Base-by-base conservation (phyloP, 2,888 invertebrate species). In the Drosophila acutilabella region DNA sequence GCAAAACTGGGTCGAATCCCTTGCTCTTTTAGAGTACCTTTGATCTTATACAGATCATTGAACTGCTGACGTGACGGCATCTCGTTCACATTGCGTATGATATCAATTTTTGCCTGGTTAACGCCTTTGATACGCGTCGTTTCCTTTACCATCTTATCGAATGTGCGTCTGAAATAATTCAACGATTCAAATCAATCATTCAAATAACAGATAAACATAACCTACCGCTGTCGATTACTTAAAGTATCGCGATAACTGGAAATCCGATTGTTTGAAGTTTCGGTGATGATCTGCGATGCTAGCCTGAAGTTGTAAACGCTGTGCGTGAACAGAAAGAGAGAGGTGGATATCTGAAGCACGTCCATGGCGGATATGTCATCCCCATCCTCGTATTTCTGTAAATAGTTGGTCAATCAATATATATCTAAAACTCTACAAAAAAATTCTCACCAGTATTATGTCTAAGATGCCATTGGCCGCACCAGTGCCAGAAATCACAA, bases 311-410 rank as follows among this genome's bases (percentile, higher is more conserved):
- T 92, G 62, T 72, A 84, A 2, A 89, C 79, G 16, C 92, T 91
- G 74, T 92, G 90, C 0, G 92, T 92, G 61, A 92, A 89, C 3
- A 92, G 54, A 10, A 89, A 86, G 44, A 92, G 66, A 1, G 92
- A 92, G 10, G 90, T 87, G 4, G 90, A 89, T 5, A 92, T 53
- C 71, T 92, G 92, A 2, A 88, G 20, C 0, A 74, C 10, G 30
- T 92, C 91, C 57, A 92, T 54, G n/a, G 71, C 1, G 8, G 81
- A 67, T n/a, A 92, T 76, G 20, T 81, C 53, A 18, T 91, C 92
- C 14, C 82, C 90, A 70, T 92, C 88, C 0, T 73, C 36, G 11
- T 45, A 58, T 88, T 90, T 91, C 91, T 91, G 48, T 30, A 30
- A 30, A 8, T 30, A 1, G 8, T 30, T 8, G 7, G 30, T 8